phyloP scores from a whole-genome alignment of 2,113 vertebrate genomes.

The Lipophrys pholis region DNA sequence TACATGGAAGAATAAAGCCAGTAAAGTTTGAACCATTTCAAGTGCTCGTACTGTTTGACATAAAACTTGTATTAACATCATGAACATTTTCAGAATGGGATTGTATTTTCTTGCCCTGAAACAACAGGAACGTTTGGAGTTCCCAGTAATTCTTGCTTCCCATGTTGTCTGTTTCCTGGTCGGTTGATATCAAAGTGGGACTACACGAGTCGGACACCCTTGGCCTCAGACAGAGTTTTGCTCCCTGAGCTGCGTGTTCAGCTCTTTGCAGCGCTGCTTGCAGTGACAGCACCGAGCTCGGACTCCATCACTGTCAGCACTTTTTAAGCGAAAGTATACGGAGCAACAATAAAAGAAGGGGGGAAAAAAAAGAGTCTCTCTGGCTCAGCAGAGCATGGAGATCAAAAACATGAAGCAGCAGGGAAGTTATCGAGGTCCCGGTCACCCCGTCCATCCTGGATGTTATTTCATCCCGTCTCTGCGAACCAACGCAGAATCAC shows the following conservation, averaged over 20 bases:
- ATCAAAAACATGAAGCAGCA: constrained; percentile 45
- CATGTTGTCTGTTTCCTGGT: too few relatives aligned
- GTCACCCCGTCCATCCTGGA: constrained; percentile 59
- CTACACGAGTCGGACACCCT: too few relatives aligned
- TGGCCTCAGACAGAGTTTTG: too few relatives aligned
- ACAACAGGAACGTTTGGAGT: too few relatives aligned
- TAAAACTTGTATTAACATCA: too few relatives aligned
- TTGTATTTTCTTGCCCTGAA: too few relatives aligned
- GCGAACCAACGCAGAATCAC: constrained; percentile 76
- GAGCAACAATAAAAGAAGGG: constrained; percentile 55
- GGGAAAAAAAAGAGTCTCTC: constrained; percentile 33
- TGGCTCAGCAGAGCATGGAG: constrained; percentile 56
- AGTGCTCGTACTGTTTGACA: too few relatives aligned
- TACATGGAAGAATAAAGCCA: too few relatives aligned
- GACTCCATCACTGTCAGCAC: constrained; percentile 67
- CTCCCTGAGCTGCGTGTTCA: constrained; percentile 64
- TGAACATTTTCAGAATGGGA: too few relatives aligned
- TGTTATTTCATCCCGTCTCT: constrained; percentile 76
- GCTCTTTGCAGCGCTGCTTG: constrained; percentile 68
- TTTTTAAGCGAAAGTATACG: constrained; percentile 58
- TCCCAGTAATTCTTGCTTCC: too few relatives aligned
- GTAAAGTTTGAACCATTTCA: too few relatives aligned
- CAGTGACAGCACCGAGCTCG: constrained; percentile 60
- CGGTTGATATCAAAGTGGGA: too few relatives aligned
- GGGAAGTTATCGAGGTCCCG: constrained; percentile 38